Base-by-base conservation (phyloP, 2,797 vertebrate genomes). In the Protosalanx chinensis region DNA sequence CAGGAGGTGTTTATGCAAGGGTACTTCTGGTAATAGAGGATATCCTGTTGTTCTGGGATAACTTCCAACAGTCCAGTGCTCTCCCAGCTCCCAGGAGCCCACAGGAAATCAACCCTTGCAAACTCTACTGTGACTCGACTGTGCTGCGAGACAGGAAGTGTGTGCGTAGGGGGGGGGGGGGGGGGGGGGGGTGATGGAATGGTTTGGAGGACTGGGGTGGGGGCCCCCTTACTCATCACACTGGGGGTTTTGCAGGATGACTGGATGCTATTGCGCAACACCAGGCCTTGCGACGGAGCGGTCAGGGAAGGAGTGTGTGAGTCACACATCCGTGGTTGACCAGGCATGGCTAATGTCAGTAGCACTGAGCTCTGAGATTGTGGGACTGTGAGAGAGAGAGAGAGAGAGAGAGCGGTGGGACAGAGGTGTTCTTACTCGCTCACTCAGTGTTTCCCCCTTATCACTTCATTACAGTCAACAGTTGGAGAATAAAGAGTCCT, bases 1-100 rank as follows among this genome's bases (percentile, higher is more conserved):
- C 76, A 74, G 72, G 83, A 83, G 73, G 70, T 85, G 82, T 87
- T 86, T 83, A 79, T 80, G 84, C 82, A 74, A 84, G 73, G 80
- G 73, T 71, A 74, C 76, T 64, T 81, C 85, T 81, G 81, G 77
- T 86, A 74, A 77, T 83, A 68, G 78, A 86, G 80, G 84, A 88
- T 90, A 88, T 90, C 87, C 88, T 84, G 82, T 86, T 80, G 71
- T 77, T 84, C 73, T 75, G 84, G 88, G 87, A 79, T 63, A 20
- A 56, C 71, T 60, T 86, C 83, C 84, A 87, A 74, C 78, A 79
- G 82, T 85, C 72, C 6, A 78, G 62, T 71, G 32, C 68, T 73
- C 30, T 3, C 37, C 37, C 16, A 20, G 56, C 75, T 49, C 41
- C 57, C 67, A 63, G 73, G 58, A 71, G 33, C 65, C 71, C 41